Evolutionary conservation across 2,113 vertebrate genomes (phyloP), one percentile per base, ranked within the genome.

Genomic region (Antechinus stuartii): DNA sequence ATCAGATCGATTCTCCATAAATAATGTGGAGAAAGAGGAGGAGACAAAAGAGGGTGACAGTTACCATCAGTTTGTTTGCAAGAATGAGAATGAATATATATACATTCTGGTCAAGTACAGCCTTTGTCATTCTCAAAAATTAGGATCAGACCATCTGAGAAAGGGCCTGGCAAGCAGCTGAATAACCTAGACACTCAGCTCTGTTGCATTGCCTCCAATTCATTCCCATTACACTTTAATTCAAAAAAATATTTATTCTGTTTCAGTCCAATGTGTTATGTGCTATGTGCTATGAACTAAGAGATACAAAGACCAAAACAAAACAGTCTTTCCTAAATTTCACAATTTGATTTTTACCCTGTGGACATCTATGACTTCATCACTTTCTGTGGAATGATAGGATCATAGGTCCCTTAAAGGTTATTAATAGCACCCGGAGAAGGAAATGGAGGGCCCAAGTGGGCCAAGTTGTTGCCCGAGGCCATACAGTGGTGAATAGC

Each of bases 151-250:
- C 84, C 84, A 22, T 50, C 23, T 26, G 46, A 93, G 53, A 53
- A 61, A 52, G 50, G 95, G 42, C n/a, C 46, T 61, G 89, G 96
- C 93, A 57, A 97, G 91, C 97, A 96, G 95, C 94, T n/a, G 91
- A 95, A 52, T 90, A 54, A 91, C 89, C 96, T 95, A 14, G 84
- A 92, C 84, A 96, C 76, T 56, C 95, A 97, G 95, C 92, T 97
- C 76, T 42, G 54, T 94, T 11, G 14, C 68, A 56, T 90, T 94
- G 10, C 93, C 35, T 10, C 26, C 93, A 49, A 50, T 55, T 91
- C 84, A 53, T 89, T 54, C 49, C 91, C 0, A 0, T 91, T 55
- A 30, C 90, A 92, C 96, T 84, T 84, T 19, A 84, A 42, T 84
- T 84, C 1, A 84, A 84, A 22, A n/a, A 35, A 14, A 35, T 14